These are phyloP conservation scores for Cataglyphis rosenhaueri DNA, from an alignment of 2,888 invertebrate species.

Conservation along the genomic window DNA sequence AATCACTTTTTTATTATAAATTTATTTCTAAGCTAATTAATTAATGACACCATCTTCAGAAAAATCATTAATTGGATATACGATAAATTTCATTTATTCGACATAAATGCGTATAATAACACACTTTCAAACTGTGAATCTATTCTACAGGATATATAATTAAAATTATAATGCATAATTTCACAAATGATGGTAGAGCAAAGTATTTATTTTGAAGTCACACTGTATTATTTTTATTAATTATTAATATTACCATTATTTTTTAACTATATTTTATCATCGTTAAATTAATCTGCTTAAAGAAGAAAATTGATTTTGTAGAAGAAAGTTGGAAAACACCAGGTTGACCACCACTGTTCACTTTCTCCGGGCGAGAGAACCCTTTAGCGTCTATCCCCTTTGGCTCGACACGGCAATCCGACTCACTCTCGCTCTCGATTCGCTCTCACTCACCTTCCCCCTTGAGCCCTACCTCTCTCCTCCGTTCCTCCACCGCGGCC, in stretches of 20 bases:
- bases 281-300: neutral
- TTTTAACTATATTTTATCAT: no score
- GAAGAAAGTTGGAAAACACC: neutral
- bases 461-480: slow-evolving; percentile 57
- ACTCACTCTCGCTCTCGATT: slow-evolving; percentile 84
- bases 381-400: slow-evolving; percentile 83
- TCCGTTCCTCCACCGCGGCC: slow-evolving; percentile 41
- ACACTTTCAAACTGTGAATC: no score
- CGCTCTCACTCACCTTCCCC: slow-evolving; percentile 78
- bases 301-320: neutral
- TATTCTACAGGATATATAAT: no score
- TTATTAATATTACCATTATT: neutral
- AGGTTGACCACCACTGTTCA: slow-evolving; percentile 83
- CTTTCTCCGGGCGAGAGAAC: slow-evolving; percentile 82
- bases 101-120: no score
- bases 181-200: no score
- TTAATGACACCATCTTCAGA: neutral
- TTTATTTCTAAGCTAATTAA: neutral
- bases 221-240: neutral
- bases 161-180: no score
- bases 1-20: neutral
- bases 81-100: neutral
- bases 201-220: no score
- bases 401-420: slow-evolving; percentile 75
- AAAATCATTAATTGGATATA: neutral